Percentiles rank a stretch among this genome's conserved stretches.
Conservation (phyloP, 2,113 vertebrate species). For the Cyanistes caeruleus region DNA sequence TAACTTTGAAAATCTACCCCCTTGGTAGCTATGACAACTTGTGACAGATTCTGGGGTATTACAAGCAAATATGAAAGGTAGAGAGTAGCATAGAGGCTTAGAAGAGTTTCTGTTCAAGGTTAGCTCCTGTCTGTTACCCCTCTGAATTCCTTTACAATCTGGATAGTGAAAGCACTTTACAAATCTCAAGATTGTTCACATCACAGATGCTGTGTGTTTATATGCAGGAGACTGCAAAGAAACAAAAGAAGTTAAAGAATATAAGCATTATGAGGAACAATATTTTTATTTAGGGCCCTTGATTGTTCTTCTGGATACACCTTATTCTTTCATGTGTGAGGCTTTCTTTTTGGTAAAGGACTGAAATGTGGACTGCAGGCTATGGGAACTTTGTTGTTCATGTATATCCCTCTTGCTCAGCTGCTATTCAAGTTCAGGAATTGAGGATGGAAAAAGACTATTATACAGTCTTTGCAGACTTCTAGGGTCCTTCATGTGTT, state of each 20-base stretch:
- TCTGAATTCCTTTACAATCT: neutral
- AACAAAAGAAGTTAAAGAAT: neutral
- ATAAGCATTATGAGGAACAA: neutral
- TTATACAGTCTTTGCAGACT: neutral
- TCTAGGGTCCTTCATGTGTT: neutral
- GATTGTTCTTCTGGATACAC: neutral
- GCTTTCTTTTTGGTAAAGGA: neutral
- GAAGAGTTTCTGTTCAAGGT: neutral
- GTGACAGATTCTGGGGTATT: neutral
- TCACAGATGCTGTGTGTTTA: neutral
- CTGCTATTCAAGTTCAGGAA: neutral
- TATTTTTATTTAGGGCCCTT: neutral
- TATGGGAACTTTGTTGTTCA: neutral
- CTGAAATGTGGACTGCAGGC: neutral
- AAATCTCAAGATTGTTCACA: neutral
- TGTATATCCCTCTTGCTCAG: neutral
- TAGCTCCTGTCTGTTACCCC: neutral
- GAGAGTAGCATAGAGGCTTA: neutral
- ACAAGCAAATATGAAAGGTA: neutral
- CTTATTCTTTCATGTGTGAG: neutral
- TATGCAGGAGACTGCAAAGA: neutral
- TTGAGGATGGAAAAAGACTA: neutral
- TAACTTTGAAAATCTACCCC: constrained; percentile 23
- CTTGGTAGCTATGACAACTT: constrained; percentile 31
- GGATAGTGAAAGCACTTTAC: neutral